A percentile compares a stretch with the other conserved stretches of the same genome.
Conservation (phyloP, 2,888 invertebrate genomes). For the Acholoe squamosa region DNA sequence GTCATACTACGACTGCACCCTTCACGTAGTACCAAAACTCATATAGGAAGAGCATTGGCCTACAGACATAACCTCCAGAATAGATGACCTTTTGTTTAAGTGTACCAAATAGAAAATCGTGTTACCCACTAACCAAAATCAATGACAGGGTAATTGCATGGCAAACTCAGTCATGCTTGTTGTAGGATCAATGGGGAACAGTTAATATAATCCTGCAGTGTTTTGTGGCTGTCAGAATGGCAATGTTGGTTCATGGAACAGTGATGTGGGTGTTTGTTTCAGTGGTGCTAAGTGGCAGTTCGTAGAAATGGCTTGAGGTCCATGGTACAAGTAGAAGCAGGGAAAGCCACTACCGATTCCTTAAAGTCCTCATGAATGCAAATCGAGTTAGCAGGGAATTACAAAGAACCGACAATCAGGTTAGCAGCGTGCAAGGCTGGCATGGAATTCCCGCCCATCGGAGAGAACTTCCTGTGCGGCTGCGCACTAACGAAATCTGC, state of each 20-base stretch:
- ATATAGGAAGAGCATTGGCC: too few relatives aligned
- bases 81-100: too few relatives aligned
- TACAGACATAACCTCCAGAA: too few relatives aligned
- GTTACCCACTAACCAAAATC: too few relatives aligned
- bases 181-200: too few relatives aligned
- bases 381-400: conserved; percentile 43
- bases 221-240: not conserved
- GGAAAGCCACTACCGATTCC: not conserved
- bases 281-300: not conserved
- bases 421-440: not conserved
- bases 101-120: too few relatives aligned
- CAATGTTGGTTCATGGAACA: not conserved
- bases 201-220: too few relatives aligned
- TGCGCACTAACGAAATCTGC: not conserved
- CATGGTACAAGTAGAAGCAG: not conserved
- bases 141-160: too few relatives aligned
- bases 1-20: too few relatives aligned
- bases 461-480: not conserved
- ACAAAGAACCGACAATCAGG: conserved; percentile 42
- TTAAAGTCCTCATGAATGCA: conserved; percentile 53
- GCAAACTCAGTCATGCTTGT: too few relatives aligned
- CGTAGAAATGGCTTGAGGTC: not conserved
- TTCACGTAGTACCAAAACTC: too few relatives aligned
- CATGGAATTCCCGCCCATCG: conserved; percentile 16
- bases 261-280: not conserved